phyloP scores from a whole-genome alignment of 2,888 invertebrate species.

The Rotaria magnacalcarata region DNA sequence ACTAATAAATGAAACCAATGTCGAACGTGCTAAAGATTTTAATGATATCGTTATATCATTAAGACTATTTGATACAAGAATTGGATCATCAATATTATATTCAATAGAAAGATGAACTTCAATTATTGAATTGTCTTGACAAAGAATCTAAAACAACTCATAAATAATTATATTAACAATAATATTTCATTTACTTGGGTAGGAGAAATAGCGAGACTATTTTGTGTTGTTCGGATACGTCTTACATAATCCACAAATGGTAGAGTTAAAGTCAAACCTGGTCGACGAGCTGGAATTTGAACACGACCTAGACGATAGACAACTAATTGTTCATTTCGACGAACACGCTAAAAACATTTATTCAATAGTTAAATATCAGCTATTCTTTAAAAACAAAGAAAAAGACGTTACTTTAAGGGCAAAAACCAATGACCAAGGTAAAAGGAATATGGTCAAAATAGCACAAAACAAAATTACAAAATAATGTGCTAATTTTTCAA shows the following conservation, averaged over 20 bases:
- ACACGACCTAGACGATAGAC: conserved; percentile 45
- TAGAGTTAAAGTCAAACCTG: conserved; percentile 37
- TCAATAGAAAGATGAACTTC: background rate
- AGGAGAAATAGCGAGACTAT: background rate
- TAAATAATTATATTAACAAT: background rate
- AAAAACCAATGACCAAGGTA: conserved; percentile 40
- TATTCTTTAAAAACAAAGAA: no score
- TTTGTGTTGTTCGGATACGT: conserved; percentile 9
- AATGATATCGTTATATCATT: conserved; percentile 4
- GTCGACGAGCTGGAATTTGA: background rate
- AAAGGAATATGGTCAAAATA: conserved; percentile 1
- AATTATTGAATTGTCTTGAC: conserved; percentile 8
- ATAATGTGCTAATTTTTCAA: conserved; percentile 39
- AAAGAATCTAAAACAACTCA: background rate
- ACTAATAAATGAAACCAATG: background rate
- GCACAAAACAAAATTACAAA: conserved; percentile 27
- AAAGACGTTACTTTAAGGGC: conserved; percentile 33
- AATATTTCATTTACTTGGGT: background rate
- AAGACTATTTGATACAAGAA: conserved; percentile 27
- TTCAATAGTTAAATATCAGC: no score
- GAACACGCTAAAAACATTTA: conserved; percentile 34
- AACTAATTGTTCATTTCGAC: conserved; percentile 40
- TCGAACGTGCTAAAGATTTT: conserved; percentile 3
- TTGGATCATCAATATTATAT: conserved; percentile 30
- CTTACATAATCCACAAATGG: conserved; percentile 41